Conservation (phyloP, 2,113 vertebrate species). For the Physeter macrocephalus region DNA sequence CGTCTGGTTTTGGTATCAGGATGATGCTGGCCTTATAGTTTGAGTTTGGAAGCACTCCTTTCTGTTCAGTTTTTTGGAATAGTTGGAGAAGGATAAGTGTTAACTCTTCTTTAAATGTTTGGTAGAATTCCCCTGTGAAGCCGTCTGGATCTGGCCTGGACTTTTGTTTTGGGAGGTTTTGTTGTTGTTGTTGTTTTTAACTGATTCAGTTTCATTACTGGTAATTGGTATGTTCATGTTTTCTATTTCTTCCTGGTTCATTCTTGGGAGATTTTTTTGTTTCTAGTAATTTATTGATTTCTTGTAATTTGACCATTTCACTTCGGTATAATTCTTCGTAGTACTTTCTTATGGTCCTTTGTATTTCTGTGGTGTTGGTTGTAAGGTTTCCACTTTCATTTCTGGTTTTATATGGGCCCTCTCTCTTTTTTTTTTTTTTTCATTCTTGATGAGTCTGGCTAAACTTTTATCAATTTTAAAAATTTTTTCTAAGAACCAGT, state of each 20-base stretch:
- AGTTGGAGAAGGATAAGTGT: neutral
- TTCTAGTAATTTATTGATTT: neutral
- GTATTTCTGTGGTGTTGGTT: neutral
- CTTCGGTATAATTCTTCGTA: neutral
- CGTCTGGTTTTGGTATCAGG: neutral
- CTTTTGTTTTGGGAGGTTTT: neutral
- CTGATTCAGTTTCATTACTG: no score
- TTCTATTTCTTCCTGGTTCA: neutral
- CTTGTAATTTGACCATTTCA: neutral
- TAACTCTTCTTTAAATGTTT: neutral
- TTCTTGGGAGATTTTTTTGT: neutral
- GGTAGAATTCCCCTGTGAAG: neutral
- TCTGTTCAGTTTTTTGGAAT: neutral
- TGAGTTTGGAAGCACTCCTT: neutral
- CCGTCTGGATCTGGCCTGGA: neutral
- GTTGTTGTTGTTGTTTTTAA: no score
- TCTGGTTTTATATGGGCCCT: neutral
- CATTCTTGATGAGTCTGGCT: neutral
- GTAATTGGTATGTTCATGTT: neutral
- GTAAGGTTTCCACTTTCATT: neutral
- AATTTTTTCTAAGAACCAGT: neutral
- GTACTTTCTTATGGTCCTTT: neutral
- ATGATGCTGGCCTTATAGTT: neutral
- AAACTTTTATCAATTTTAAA: neutral
- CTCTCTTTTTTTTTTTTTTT: neutral